phyloP scores from a whole-genome alignment of 2,888 invertebrate genomes.

The Microplitis deprimator region DNA sequence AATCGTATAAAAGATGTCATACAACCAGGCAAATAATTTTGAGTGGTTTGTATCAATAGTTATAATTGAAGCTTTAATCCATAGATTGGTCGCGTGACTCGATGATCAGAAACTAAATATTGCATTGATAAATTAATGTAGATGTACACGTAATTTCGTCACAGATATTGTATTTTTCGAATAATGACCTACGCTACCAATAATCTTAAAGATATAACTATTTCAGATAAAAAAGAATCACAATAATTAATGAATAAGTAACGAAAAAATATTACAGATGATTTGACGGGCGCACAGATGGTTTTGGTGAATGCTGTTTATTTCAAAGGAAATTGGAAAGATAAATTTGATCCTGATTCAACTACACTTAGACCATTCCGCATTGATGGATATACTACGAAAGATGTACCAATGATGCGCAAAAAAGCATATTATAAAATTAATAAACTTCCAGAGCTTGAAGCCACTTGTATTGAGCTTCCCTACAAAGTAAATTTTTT shows the following conservation, averaged over 20 bases:
- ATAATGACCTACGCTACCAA: background rate
- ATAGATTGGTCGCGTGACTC: background rate
- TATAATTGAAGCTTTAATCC: background rate
- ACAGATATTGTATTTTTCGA: background rate
- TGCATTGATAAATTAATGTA: background rate
- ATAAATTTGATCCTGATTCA: slow-evolving; percentile 75
- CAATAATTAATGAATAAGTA: background rate
- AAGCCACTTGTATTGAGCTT: slow-evolving; percentile 79
- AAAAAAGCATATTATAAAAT: slow-evolving; percentile 73
- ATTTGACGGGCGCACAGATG: slow-evolving; percentile 76
- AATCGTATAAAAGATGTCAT: slow-evolving; percentile 86
- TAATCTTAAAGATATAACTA: background rate
- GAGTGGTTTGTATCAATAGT: background rate
- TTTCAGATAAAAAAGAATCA: background rate
- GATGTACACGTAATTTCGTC: background rate
- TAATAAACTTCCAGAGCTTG: slow-evolving; percentile 72
- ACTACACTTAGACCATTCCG: slow-evolving; percentile 80
- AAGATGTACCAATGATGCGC: slow-evolving; percentile 82
- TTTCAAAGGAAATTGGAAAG: slow-evolving; percentile 86
- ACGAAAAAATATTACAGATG: slow-evolving; percentile 63
- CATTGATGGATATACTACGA: slow-evolving; percentile 72
- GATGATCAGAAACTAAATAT: background rate
- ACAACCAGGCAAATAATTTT: slow-evolving; percentile 66
- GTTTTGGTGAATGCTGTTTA: slow-evolving; percentile 88
- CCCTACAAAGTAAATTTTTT: slow-evolving; percentile 74